These are phyloP conservation scores for Callosobruchus maculatus DNA, from an alignment of 2,888 invertebrate species.

Conservation along the genomic window DNA sequence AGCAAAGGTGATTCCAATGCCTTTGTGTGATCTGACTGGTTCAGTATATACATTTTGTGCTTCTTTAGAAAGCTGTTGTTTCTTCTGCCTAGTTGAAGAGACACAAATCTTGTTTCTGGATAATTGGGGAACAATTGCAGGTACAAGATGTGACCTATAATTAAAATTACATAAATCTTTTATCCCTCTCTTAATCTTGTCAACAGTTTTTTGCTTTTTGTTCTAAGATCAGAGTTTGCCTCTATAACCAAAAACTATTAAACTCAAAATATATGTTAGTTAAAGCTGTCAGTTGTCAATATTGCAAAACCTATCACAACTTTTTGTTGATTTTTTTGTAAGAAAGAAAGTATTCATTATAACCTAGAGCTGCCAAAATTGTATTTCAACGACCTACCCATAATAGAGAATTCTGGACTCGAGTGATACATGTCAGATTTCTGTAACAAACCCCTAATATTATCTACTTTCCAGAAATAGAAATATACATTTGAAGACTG, in stretches of 20 bases:
- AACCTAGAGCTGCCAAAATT: too few relatives aligned
- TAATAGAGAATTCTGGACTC: constrained; percentile 30
- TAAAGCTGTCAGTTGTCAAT: too few relatives aligned
- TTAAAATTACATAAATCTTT: constrained; percentile 6
- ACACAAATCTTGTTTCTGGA: constrained; percentile 28
- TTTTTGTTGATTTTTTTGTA: too few relatives aligned
- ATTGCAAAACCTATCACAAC: too few relatives aligned
- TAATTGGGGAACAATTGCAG: constrained; percentile 38
- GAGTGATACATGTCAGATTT: constrained; percentile 31
- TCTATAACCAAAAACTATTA: too few relatives aligned
- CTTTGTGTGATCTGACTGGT: constrained; percentile 12
- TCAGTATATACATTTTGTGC: constrained; percentile 41
- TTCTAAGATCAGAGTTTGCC: too few relatives aligned
- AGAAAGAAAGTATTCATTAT: too few relatives aligned
- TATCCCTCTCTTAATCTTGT: too few relatives aligned
- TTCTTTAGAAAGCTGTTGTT: constrained; percentile 35
- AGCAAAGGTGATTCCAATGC: constrained; percentile 7
- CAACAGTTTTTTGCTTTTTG: too few relatives aligned
- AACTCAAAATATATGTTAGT: too few relatives aligned
- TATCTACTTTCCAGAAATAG: constrained; percentile 41
- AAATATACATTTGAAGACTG: constrained; percentile 34
- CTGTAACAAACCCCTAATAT: constrained; percentile 30
- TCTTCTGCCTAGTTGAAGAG: constrained; percentile 30
- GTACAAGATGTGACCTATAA: constrained; percentile 38
- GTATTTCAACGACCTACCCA: constrained; percentile 33